Evolutionary conservation across 2,797 vertebrate genomes (phyloP), one percentile per base, ranked within the genome.

Genomic region (Serranus cabrilla): DNA sequence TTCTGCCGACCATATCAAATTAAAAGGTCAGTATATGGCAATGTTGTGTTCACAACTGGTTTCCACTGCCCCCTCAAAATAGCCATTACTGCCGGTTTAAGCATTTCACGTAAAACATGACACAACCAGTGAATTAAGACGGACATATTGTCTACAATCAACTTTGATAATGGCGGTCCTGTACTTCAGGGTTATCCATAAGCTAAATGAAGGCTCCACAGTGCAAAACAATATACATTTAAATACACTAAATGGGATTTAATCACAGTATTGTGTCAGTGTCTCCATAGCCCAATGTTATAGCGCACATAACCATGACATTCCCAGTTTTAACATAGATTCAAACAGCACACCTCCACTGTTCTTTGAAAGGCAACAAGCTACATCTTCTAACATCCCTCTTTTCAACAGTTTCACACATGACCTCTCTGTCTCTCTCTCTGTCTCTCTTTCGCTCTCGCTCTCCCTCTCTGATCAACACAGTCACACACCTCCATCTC

Each of bases 391-490:
- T 9, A 13, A 21, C 34, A 34, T 34, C 34, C 34, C 5, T 5
- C 14, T 18, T 51, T 52, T 65, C 49, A 40, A 3, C 60, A 64
- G 66, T 59, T 61, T 70, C 4, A 54, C 51, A 54, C 27, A 13
- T 72, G 62, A 68, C 20, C 7, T 47, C 5, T 37, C 31, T 69
- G 34, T 25, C 31, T 16, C 31, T 66, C 43, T 64, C 54, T 52
- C 43, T 46, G 43, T 40, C 31, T 69, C 40, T 25, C 31, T 16
- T 23, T 66, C 43, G 61, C 54, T 52, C 43, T 46, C 16, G 55
- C 34, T 85, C 43, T 68, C 54, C 47, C 43, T 46, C 16, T 59
- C 34, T 85, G 60, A 74, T 64, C 63, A 25, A 43, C 50, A 17
- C 61, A 25, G 8, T 50, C 20, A 20, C 66, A 23, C 52, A 71